phyloP scores from a whole-genome alignment of 2,888 invertebrate genomes.

The Conchocele bisecta region DNA sequence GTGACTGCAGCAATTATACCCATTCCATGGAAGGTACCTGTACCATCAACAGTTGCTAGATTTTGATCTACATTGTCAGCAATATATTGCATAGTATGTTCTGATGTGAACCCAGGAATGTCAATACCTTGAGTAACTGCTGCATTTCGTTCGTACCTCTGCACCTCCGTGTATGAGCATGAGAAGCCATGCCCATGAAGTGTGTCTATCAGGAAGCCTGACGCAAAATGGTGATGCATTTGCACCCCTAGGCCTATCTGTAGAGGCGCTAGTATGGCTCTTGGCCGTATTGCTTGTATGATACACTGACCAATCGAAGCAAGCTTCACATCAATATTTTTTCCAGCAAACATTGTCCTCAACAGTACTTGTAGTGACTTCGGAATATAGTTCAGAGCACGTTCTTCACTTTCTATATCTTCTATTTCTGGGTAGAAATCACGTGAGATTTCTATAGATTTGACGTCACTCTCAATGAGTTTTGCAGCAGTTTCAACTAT shows the following conservation, averaged over 20 bases:
- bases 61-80: slow-evolving; percentile 8
- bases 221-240: neutral
- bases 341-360: slow-evolving; percentile 21
- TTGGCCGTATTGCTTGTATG: slow-evolving; percentile 11
- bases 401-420: neutral
- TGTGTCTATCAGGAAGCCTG: too few relatives aligned
- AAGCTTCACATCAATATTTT: slow-evolving; percentile 24
- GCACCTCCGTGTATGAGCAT: neutral
- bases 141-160: neutral
- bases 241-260: slow-evolving; percentile 23
- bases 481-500: slow-evolving; percentile 60
- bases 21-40: neutral
- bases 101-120: too few relatives aligned
- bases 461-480: slow-evolving; percentile 60
- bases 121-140: neutral
- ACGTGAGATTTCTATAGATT: slow-evolving; percentile 9
- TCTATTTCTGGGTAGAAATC: slow-evolving; percentile 33
- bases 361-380: slow-evolving; percentile 36
- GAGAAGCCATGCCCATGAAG: neutral
- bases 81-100: slow-evolving; percentile 7
- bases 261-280: slow-evolving; percentile 1
- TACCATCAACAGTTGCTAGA: neutral
- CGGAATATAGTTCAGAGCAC: slow-evolving; percentile 32
- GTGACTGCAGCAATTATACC: neutral
- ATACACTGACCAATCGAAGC: slow-evolving; percentile 9